Percentiles rank a stretch among this genome's conserved stretches.
These are phyloP conservation scores for zebrafish (Danio rerio) DNA, from an alignment of 2,113 vertebrate species.

Conservation along the genomic window DNA sequence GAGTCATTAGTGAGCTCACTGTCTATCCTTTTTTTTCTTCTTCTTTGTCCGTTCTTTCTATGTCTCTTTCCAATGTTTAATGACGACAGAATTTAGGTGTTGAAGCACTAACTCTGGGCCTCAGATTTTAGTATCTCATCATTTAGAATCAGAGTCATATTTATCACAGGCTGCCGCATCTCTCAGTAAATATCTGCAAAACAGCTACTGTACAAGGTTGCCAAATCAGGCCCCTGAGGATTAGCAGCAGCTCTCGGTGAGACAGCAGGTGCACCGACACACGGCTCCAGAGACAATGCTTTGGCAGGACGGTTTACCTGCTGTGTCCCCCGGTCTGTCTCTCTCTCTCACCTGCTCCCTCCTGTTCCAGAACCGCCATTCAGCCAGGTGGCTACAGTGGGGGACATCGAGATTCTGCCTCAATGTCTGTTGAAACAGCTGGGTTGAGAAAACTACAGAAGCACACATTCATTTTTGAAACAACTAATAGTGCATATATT, in stretches of 20 bases:
- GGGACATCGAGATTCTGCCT: background rate
- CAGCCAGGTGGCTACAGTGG: conserved; percentile 18
- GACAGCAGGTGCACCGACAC: conserved; percentile 48
- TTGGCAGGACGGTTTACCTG: conserved; percentile 44
- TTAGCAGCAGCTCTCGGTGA: conserved; percentile 46
- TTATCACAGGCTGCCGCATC: conserved; percentile 30
- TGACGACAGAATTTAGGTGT: conserved; percentile 17
- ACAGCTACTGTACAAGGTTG: conserved; percentile 33
- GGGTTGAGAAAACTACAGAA: background rate
- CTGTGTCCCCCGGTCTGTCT: conserved; percentile 23
- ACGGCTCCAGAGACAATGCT: conserved; percentile 53
- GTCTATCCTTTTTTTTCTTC: background rate
- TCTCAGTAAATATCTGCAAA: conserved; percentile 47
- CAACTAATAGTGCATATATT: background rate
- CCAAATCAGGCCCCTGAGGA: conserved; percentile 45
- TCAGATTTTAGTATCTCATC: background rate
- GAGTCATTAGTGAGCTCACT: conserved; percentile 3
- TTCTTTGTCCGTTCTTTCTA: conserved; percentile 44
- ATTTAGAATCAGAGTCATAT: conserved; percentile 38
- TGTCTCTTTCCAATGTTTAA: conserved; percentile 21
- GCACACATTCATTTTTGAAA: background rate
- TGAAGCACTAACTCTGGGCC: conserved; percentile 1
- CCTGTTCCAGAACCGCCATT: conserved; percentile 27
- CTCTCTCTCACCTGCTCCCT: conserved; percentile 34
- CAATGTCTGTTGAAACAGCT: conserved; percentile 11